phyloP scores from a whole-genome alignment of 2,888 invertebrate species.

The Gymnosoma rotundatum region DNA sequence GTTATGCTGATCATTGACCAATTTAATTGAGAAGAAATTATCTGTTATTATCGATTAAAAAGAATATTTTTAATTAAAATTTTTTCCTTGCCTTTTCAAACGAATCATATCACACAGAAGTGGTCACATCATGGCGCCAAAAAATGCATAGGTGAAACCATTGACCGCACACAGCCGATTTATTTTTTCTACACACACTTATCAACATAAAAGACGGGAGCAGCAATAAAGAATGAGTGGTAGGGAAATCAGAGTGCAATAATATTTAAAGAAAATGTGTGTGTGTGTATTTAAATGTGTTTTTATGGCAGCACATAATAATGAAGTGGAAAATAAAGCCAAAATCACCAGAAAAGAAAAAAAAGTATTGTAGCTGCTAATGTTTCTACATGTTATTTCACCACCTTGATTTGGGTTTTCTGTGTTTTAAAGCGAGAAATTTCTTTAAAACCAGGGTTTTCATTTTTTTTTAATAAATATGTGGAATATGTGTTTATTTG shows the following conservation, averaged over 20 bases:
- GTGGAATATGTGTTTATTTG: no score
- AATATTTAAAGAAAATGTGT: conserved; percentile 32
- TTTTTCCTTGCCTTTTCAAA: conserved; percentile 38
- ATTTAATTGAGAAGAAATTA: conserved; percentile 2
- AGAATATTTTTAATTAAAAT: conserved; percentile 67
- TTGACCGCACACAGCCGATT: conserved; percentile 65
- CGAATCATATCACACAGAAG: conserved; percentile 60
- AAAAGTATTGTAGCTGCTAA: conserved; percentile 47
- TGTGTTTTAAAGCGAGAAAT: conserved; percentile 5
- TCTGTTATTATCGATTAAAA: conserved; percentile 11
- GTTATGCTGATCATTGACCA: conserved; percentile 44
- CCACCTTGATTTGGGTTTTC: conserved; percentile 47
- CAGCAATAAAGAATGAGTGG: conserved; percentile 34
- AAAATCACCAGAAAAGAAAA: neutral
- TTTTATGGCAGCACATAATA: conserved; percentile 3
- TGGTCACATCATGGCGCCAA: conserved; percentile 68
- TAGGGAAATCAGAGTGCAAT: conserved; percentile 33
- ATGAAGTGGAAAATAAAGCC: conserved; percentile 13
- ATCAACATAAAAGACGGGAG: conserved; percentile 42
- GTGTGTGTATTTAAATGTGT: conserved; percentile 5
- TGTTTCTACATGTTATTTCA: conserved; percentile 53
- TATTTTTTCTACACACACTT: conserved; percentile 36
- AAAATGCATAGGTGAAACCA: conserved; percentile 44
- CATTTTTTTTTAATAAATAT: neutral
- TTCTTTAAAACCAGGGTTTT: conserved; percentile 14